Base-by-base conservation (phyloP, 2,888 invertebrate genomes). In the Hybos culiciformis region DNA sequence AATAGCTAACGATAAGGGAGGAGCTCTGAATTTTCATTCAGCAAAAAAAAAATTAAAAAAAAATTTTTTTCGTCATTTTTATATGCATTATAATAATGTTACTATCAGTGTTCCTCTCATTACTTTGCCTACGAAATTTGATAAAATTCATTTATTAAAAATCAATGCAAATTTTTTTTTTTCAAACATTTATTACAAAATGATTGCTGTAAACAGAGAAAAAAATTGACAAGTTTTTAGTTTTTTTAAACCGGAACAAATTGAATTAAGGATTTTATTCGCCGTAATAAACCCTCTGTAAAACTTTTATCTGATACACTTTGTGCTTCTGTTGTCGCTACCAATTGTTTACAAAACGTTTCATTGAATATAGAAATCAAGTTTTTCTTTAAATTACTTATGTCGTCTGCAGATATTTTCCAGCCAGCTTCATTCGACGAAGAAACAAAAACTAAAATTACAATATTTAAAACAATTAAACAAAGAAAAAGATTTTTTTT, bases 201-300 rank as follows among this genome's bases (percentile, higher is more conserved):
- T n/a, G n/a, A n/a, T n/a, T n/a, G n/a, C n/a, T n/a, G n/a, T n/a
- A n/a, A n/a, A n/a, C n/a, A n/a, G n/a, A n/a, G n/a, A 29, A 3
- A 26, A 29, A 29, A 12, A 29, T 29, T 29, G 12, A 29, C 29
- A n/a, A 29, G 23, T 5, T 23, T 23, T 23, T 29, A 12, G n/a
- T n/a, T 6, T 47, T 46, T 71, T 52, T 71, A 69, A 32, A 74
- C 67, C 49, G 77, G 73, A 33, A 83, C 80, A 68, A 84, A 86
- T 64, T 86, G 86, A 50, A 86, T 73, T 55, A 85, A 73, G 47
- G 78, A 74, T 63, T 86, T 85, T 51, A 86, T 81, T 60, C 86
- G 78, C 50, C 85, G 77, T 41, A 87, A 62, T 8, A 87, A 66
- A 1, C 81, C 78, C 60, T 83, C 81, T 19, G 83, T 71, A 61